These are phyloP conservation scores for Lepidotrigona ventralis DNA, from an alignment of 1,140 invertebrate genomes.

Conservation along the genomic window DNA sequence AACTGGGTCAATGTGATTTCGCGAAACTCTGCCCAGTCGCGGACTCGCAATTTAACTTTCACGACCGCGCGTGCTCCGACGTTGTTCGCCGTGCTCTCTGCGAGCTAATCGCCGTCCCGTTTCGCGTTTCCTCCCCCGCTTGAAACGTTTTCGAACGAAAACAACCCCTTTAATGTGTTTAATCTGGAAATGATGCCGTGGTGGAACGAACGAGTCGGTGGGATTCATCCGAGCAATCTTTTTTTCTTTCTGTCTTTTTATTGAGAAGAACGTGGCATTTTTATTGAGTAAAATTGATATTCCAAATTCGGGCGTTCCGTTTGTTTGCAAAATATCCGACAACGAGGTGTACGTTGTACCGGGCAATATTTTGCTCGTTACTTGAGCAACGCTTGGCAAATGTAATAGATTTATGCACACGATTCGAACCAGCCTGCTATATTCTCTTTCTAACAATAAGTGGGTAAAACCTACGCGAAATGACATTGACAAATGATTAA, in stretches of 20 bases:
- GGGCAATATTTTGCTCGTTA: neutral
- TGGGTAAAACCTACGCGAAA: neutral
- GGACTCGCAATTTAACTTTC: slow-evolving; percentile 31
- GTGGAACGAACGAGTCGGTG: neutral
- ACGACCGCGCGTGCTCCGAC: neutral
- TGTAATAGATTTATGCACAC: neutral
- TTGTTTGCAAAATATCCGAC: neutral
- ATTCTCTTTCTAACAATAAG: neutral
- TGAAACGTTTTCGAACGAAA: neutral
- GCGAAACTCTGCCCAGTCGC: neutral
- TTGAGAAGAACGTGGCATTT: too few relatives aligned
- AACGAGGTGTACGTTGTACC: neutral
- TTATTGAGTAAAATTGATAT: too few relatives aligned
- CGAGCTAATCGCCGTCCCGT: neutral
- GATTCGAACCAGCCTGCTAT: neutral
- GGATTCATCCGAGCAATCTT: neutral
- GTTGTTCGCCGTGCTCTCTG: neutral
- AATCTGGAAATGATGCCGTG: too few relatives aligned
- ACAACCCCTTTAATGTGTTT: neutral
- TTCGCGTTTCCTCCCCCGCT: neutral
- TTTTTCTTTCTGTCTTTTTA: too few relatives aligned
- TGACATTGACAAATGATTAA: neutral
- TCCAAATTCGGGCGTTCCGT: neutral
- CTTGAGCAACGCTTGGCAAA: neutral
- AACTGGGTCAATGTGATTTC: slow-evolving; percentile 25